phyloP scores from a whole-genome alignment of 2,797 vertebrate species.

The Sebastes taczanowskii region DNA sequence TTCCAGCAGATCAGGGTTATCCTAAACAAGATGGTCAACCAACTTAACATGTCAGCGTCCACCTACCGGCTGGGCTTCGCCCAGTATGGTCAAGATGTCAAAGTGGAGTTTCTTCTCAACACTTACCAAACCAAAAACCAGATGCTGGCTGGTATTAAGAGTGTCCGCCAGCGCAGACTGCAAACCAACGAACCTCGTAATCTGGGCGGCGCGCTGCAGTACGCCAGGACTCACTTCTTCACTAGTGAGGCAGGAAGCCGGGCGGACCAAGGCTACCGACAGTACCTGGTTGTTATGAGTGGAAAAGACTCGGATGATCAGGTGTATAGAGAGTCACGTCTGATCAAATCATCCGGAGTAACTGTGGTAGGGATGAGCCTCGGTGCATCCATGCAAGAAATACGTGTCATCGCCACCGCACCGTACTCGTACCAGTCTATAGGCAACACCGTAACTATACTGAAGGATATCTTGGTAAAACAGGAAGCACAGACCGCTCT shows the following conservation, averaged over 20 bases:
- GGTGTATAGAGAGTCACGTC: conserved; percentile 33
- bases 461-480: conserved; percentile 65
- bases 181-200: conserved; percentile 34
- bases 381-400: conserved; percentile 53
- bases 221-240: conserved; percentile 69
- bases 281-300: conserved; percentile 78
- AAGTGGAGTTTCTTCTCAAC: conserved; percentile 81
- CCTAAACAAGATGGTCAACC: conserved; percentile 57
- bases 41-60: conserved; percentile 63
- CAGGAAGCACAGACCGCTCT: background rate
- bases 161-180: conserved; percentile 8
- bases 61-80: conserved; percentile 80
- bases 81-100: conserved; percentile 69
- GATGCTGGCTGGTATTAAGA: conserved; percentile 32
- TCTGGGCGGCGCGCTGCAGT: conserved; percentile 67
- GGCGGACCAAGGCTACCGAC: conserved; percentile 68
- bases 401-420: conserved; percentile 54
- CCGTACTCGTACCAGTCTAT: conserved; percentile 42
- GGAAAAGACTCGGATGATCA: conserved; percentile 67
- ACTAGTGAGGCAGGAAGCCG: conserved; percentile 68
- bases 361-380: conserved; percentile 77
- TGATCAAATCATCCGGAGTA: conserved; percentile 75
- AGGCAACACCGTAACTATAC: background rate
- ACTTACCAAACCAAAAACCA: conserved; percentile 58
- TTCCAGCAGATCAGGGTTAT: conserved; percentile 68